Percentiles rank a stretch among this genome's conserved stretches.
phyloP scores from a whole-genome alignment of 2,797 vertebrate genomes.

The Potorous gilbertii region DNA sequence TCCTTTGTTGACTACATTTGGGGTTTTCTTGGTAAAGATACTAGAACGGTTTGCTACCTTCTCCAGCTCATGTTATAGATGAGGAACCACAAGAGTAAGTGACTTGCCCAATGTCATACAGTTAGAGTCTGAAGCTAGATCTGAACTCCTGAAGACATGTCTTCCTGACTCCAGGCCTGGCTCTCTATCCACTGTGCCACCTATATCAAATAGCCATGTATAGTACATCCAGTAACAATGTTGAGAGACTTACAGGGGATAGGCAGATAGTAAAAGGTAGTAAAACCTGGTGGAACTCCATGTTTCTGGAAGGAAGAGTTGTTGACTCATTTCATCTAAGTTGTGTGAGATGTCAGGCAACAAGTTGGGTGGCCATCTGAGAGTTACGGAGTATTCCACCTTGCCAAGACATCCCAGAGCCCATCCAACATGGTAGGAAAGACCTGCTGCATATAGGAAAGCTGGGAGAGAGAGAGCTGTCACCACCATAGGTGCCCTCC shows the following conservation, averaged over 20 bases:
- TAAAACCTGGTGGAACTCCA: not conserved
- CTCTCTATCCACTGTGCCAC: not conserved
- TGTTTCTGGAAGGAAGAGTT: not conserved
- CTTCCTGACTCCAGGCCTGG: not conserved
- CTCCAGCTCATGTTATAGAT: not conserved
- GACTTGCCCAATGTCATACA: not conserved
- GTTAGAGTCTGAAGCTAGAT: not conserved
- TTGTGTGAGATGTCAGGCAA: not conserved
- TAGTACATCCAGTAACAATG: no score
- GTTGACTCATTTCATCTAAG: not conserved
- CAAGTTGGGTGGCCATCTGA: not conserved
- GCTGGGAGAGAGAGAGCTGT: not conserved
- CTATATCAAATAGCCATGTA: no score
- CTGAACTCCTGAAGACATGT: not conserved
- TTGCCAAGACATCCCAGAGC: not conserved
- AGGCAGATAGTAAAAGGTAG: not conserved
- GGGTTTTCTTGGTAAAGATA: not conserved
- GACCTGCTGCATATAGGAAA: not conserved
- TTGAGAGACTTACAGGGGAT: not conserved
- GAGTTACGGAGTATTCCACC: not conserved
- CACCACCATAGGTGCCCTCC: not conserved
- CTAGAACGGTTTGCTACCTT: not conserved
- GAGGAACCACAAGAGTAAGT: not conserved
- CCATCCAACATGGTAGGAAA: not conserved
- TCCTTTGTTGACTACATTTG: not conserved